These are phyloP conservation scores for Smittia sp. DNA, from an alignment of 2,888 invertebrate species.

Conservation along the genomic window DNA sequence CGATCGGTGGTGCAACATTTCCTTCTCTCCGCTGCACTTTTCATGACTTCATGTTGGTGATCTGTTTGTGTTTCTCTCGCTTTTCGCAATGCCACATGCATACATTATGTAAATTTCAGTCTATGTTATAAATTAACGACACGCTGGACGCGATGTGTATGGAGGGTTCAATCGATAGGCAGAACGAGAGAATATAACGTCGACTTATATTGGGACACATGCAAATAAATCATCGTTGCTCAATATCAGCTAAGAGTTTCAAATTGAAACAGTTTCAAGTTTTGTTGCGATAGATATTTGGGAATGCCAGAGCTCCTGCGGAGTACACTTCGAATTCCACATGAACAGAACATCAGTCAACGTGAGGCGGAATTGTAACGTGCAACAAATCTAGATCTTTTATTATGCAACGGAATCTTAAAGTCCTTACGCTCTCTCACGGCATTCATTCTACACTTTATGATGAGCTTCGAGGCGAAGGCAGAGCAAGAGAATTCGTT, in stretches of 20 bases:
- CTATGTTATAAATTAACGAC: conserved; percentile 41
- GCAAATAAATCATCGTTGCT: conserved; percentile 42
- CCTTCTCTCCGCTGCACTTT: conserved; percentile 21
- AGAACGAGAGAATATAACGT: not conserved
- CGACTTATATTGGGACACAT: conserved; percentile 37
- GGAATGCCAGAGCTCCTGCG: not conserved
- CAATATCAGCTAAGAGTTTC: conserved; percentile 24
- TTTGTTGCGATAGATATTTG: not conserved
- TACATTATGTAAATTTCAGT: conserved; percentile 38
- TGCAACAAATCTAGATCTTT: conserved; percentile 19
- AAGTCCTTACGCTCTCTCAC: not conserved
- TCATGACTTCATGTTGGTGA: conserved; percentile 3
- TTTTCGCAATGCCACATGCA: conserved; percentile 33
- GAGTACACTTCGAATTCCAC: no score
- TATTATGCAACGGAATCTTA: conserved; percentile 27
- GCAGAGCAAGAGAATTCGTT: not conserved
- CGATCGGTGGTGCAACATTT: conserved; percentile 41
- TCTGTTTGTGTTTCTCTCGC: conserved; percentile 24
- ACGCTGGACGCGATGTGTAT: conserved; percentile 39
- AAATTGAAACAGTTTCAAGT: not conserved
- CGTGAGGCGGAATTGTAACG: conserved; percentile 15
- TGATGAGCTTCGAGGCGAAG: conserved; percentile 13
- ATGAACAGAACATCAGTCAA: no score
- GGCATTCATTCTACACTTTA: not conserved
- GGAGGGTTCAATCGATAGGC: conserved; percentile 18